A percentile compares a stretch with the other conserved stretches of the same genome.
Evolutionary conservation across 2,888 invertebrate genomes (phyloP).

Genomic region (Drosophila prostipennis): DNA sequence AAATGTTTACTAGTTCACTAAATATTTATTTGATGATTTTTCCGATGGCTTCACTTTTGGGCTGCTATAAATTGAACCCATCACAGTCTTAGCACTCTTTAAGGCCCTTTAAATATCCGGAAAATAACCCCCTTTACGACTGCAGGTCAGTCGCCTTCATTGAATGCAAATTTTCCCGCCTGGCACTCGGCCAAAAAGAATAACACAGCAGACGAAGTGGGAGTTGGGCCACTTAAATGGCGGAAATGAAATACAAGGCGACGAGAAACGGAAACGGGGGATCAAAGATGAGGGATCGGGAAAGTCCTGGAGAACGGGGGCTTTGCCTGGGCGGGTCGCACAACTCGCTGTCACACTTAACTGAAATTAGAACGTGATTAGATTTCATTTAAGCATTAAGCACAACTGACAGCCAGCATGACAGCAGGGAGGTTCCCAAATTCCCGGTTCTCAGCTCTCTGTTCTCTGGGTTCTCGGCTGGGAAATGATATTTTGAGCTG

Average conservation of each 20-base stretch:
- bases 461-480: neutral
- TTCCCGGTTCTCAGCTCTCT: no score
- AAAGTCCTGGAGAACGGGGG: neutral
- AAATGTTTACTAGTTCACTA: no score
- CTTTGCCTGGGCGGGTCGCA: slow-evolving; percentile 10
- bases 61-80: neutral
- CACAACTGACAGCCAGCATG: slow-evolving; percentile 72
- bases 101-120: neutral
- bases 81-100: neutral
- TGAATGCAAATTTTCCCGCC: slow-evolving; percentile 17
- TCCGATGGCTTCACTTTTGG: neutral
- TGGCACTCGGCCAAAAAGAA: slow-evolving; percentile 31
- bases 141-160: neutral
- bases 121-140: neutral
- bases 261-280: slow-evolving; percentile 39
- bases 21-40: neutral
- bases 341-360: slow-evolving; percentile 71
- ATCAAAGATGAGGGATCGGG: neutral
- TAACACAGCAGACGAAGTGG: slow-evolving; percentile 28
- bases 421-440: slow-evolving; percentile 35
- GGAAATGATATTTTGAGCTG: slow-evolving; percentile 70
- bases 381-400: slow-evolving; percentile 77
- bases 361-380: slow-evolving; percentile 79
- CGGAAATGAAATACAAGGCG: slow-evolving; percentile 67
- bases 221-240: slow-evolving; percentile 49